Percentiles rank a stretch among this genome's conserved stretches.
Evolutionary conservation across 2,113 vertebrate species (phyloP).

Genomic region (Mormyrus iriodes): DNA sequence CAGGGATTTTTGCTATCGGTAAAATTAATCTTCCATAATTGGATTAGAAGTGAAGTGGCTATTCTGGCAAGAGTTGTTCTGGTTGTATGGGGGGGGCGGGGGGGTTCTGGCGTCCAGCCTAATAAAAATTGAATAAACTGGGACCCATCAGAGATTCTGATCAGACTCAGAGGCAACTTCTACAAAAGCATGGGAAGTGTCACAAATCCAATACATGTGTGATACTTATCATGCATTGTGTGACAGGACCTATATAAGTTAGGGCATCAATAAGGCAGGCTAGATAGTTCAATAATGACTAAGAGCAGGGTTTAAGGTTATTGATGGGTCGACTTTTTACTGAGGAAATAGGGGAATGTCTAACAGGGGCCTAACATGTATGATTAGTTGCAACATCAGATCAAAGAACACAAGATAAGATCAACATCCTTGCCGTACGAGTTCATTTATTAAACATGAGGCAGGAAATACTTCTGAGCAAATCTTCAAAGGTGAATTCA

Average conservation of each 20-base stretch:
- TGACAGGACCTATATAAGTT: neutral
- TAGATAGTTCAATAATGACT: neutral
- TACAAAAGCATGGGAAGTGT: neutral
- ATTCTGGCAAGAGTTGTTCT: neutral
- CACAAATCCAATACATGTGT: neutral
- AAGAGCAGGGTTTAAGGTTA: neutral
- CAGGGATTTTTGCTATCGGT: neutral
- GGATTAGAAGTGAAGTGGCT: neutral
- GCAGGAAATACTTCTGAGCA: neutral
- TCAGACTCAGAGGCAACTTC: neutral
- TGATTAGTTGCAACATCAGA: neutral
- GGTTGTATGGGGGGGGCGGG: neutral
- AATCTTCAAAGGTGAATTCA: slow-evolving; percentile 4
- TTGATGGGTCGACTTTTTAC: neutral
- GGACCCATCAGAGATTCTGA: neutral
- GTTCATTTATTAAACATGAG: neutral
- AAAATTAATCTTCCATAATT: neutral
- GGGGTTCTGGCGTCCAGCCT: neutral
- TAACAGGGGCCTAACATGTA: neutral
- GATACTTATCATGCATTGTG: neutral
- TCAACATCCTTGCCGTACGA: neutral
- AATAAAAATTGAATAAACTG: neutral
- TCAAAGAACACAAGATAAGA: neutral
- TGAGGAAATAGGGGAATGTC: neutral
- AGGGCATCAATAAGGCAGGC: neutral